Base-by-base conservation (phyloP, 2,797 vertebrate species). In the Hyperoplus immaculatus region DNA sequence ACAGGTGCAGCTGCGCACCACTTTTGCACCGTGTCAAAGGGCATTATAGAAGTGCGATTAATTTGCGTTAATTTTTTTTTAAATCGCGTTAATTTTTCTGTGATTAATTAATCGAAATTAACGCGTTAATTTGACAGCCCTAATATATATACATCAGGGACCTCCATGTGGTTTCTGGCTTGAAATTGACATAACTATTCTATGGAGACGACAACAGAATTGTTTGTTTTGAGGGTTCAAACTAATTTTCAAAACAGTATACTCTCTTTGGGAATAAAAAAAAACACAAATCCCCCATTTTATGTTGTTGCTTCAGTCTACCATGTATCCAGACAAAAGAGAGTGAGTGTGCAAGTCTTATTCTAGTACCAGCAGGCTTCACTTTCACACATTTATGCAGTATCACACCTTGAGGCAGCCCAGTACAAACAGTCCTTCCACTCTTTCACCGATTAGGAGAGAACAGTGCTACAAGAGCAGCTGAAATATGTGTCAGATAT, bases 321-420 rank as follows among this genome's bases (percentile, higher is more conserved):
- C 10, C 29, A 60, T 78, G 53, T 49, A 68, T 65, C 29, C 46
- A 77, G 78, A 79, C 29, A 57, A 75, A 49, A 72, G 64, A 53
- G 56, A 66, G 36, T n/a, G 38, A 47, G 60, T 50, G 45, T 50
- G 59, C 55, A 42, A 46, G 58, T 41, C 29, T 63, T 73, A 55
- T 78, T 86, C 80, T 67, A 71, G 75, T 60, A 60, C 45, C 65
- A 80, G 79, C 41, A 64, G 81, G 75, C 72, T 74, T 79, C 62
- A 75, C 61, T 80, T 69, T 90, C 81, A 84, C 83, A 89, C 82
- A 77, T 84, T 81, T 65, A 76, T 82, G 82, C 47, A 77, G 77
- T 81, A 80, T 89, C 84, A 79, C 87, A 80, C 83, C 81, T 85
- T 75, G 56, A 65, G 65, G 65, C 54, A 69, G 50, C 58, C 69